Percentiles rank a stretch among this genome's conserved stretches.
These are phyloP conservation scores for Ctenicera cuprea DNA, from an alignment of 2,888 invertebrate species.

Conservation along the genomic window DNA sequence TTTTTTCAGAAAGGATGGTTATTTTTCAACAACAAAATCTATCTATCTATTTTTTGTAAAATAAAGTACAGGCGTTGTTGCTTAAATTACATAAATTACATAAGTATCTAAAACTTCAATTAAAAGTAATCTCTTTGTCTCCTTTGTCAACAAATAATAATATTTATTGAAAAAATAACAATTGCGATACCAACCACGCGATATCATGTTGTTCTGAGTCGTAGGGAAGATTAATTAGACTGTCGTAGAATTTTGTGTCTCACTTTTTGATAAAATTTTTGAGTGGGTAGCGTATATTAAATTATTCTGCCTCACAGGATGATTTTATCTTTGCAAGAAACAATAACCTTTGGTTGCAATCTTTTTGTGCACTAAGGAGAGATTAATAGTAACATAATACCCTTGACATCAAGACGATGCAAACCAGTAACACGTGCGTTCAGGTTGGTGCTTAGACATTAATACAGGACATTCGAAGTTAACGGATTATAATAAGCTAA, in stretches of 20 bases:
- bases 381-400: slow-evolving; percentile 36
- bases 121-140: too few relatives aligned
- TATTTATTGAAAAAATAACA: slow-evolving; percentile 6
- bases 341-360: slow-evolving; percentile 46
- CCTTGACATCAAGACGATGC: slow-evolving; percentile 27
- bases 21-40: too few relatives aligned
- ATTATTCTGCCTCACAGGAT: slow-evolving; percentile 40
- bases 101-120: too few relatives aligned
- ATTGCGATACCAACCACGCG: slow-evolving; percentile 8
- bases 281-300: slow-evolving; percentile 43
- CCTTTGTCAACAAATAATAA: neutral
- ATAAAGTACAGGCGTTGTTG: too few relatives aligned
- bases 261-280: slow-evolving; percentile 44
- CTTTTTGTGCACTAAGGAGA: slow-evolving; percentile 37
- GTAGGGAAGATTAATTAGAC: slow-evolving; percentile 39
- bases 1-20: too few relatives aligned
- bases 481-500: neutral
- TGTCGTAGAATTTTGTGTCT: slow-evolving; percentile 41
- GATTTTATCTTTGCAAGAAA: slow-evolving; percentile 43
- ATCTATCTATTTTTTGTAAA: too few relatives aligned
- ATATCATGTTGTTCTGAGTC: slow-evolving; percentile 13
- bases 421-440: slow-evolving; percentile 26
- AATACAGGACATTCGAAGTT: neutral
- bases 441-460: neutral
- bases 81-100: too few relatives aligned